phyloP scores from a whole-genome alignment of 2,797 vertebrate species.

The Malacoraja senta region DNA sequence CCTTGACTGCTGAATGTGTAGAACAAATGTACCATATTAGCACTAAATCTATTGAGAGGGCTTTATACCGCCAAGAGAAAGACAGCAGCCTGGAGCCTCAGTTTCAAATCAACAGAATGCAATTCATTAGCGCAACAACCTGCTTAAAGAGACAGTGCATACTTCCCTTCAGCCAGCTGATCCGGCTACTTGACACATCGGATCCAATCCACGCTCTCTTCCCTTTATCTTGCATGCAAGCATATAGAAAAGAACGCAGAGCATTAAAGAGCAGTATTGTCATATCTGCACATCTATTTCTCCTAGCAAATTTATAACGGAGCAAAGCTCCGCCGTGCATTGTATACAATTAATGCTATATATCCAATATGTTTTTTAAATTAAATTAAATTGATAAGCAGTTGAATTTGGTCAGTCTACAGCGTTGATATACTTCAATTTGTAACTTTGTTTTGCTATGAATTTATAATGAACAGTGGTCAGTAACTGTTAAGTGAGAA shows the following conservation, averaged over 20 bases:
- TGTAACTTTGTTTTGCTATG: too few relatives aligned
- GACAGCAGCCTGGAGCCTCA: conserved; percentile 40
- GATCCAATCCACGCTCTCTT: neutral
- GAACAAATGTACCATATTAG: conserved; percentile 44
- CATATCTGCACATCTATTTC: neutral
- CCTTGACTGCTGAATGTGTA: conserved; percentile 42
- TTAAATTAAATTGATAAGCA: too few relatives aligned
- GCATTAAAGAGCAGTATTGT: neutral
- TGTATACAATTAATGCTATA: neutral
- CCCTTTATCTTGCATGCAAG: neutral
- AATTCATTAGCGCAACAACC: conserved; percentile 37
- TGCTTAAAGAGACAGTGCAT: neutral
- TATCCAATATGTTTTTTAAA: neutral
- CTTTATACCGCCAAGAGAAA: conserved; percentile 36
- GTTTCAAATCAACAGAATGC: conserved; percentile 30
- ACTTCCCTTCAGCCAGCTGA: conserved; percentile 13
- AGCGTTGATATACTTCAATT: too few relatives aligned
- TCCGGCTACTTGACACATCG: neutral
- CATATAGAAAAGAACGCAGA: too few relatives aligned
- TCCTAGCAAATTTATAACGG: neutral
- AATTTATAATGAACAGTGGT: neutral
- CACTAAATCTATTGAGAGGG: conserved; percentile 42
- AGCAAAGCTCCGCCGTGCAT: too few relatives aligned
- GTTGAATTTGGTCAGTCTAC: too few relatives aligned
- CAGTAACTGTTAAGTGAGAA: neutral